Conservation (phyloP, 2,113 vertebrate genomes). For the Chelonoidis abingdonii region DNA sequence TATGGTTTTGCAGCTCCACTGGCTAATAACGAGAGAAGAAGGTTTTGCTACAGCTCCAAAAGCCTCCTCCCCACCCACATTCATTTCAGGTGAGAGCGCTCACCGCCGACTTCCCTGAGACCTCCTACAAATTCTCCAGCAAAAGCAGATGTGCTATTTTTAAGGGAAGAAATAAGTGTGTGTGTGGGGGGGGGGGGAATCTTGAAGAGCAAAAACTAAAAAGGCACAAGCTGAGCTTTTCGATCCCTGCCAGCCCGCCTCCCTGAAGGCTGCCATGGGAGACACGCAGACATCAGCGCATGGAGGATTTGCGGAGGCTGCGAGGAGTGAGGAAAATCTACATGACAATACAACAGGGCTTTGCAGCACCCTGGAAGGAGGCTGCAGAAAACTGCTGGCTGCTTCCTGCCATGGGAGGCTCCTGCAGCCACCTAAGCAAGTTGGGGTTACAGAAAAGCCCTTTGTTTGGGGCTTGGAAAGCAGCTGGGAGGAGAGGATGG, state of each 20-base stretch:
- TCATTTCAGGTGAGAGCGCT: neutral
- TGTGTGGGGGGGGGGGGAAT: accelerated
- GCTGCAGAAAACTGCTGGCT: neutral
- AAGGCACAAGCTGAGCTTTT: neutral
- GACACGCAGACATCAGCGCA: neutral
- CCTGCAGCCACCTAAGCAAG: neutral
- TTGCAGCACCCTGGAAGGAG: neutral
- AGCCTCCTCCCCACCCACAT: neutral
- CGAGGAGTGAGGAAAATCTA: neutral
- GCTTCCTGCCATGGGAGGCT: neutral
- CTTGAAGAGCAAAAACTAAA: neutral
- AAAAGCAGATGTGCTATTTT: neutral
- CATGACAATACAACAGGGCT: neutral
- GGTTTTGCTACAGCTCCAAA: neutral
- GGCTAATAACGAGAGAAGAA: neutral
- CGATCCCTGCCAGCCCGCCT: neutral
- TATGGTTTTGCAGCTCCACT: neutral
- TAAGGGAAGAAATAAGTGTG: neutral
- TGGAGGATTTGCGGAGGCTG: neutral
- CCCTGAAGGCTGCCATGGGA: neutral
- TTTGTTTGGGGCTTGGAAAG: neutral
- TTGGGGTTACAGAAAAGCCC: neutral
- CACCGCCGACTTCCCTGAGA: neutral
- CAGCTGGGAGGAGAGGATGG: neutral
- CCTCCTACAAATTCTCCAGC: neutral